Evolutionary conservation across 2,888 invertebrate genomes (phyloP), one percentile per base, ranked within the genome.

Genomic region (Dione juno): DNA sequence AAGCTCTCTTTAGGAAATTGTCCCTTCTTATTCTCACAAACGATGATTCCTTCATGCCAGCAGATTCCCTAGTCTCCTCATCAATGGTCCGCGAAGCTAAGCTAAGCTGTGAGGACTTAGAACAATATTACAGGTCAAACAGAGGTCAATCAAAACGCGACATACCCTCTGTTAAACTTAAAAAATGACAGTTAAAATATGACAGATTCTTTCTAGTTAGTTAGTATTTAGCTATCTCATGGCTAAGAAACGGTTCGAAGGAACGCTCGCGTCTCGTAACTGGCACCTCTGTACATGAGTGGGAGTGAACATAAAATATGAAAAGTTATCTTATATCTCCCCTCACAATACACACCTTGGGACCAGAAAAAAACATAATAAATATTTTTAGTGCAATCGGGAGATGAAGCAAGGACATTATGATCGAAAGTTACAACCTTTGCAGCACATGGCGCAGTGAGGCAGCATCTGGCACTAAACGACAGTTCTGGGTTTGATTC

Each of bases 281-380:
- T 50, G 40, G 48, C 19, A 14, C 50, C 64, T 14, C 0, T 21
- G 8, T 50, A 40, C 37, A 19, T 14, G 64, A 52, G 50, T 64
- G 64, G 50, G 64, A 37, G 37, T 35, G 40, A 52, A 50, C 64
- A 19, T 64, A 61, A 61, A 61, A 45, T 45, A 61, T 43, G n/a
- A 61, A 61, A n/a, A 43, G 43, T 61, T 61, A 61, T 61, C 28
- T 61, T 61, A 45, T 28, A 61, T 45, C 61, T 45, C 28, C 45
- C n/a, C 28, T 28, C 45, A 61, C 45, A 61, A 28, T 61, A 61
- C 61, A 45, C 43, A 45, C 45, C 61, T 45, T 35, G 45, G 21
- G 61, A 45, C 61, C 61, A 61, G n/a, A 45, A 61, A 61, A 61
- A 45, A 61, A 61, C 45, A 61, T 35, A 28, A 28, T 61, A 45